These are phyloP conservation scores for human DNA, from an alignment of 2,113 vertebrate species.

Conservation along the genomic window DNA sequence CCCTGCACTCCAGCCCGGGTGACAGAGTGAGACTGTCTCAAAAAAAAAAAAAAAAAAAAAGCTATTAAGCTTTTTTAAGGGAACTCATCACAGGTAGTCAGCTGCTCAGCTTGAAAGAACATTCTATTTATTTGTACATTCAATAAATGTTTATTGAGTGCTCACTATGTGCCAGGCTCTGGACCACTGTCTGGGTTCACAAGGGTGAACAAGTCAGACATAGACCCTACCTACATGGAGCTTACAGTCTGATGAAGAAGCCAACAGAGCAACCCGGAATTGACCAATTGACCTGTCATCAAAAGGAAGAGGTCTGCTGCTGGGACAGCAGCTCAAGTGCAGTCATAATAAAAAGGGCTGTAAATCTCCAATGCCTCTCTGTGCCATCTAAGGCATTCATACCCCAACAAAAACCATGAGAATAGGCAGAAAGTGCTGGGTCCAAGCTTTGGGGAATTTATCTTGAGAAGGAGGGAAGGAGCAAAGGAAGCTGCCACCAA, in stretches of 20 bases:
- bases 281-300: not conserved
- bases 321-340: not conserved
- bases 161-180: not conserved
- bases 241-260: not conserved
- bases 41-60: no score
- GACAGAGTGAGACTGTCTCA: no score
- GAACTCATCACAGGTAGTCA: not conserved
- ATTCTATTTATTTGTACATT: not conserved
- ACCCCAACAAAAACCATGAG: not conserved
- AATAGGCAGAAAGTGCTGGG: not conserved
- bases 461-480: not conserved
- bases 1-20: no score
- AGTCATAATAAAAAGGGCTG: rapidly evolving
- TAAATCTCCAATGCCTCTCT: not conserved
- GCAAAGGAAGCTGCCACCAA: not conserved
- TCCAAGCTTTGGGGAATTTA: no score
- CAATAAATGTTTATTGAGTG: not conserved
- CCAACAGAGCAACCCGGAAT: not conserved
- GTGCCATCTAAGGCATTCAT: rapidly evolving
- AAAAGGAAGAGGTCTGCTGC: not conserved
- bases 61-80: no score
- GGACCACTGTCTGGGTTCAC: rapidly evolving
- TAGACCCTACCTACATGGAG: not conserved
- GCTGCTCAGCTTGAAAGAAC: not conserved
- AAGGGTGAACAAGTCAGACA: not conserved